Conservation (phyloP, 2,113 vertebrate genomes). For the Urocolius indicus region DNA sequence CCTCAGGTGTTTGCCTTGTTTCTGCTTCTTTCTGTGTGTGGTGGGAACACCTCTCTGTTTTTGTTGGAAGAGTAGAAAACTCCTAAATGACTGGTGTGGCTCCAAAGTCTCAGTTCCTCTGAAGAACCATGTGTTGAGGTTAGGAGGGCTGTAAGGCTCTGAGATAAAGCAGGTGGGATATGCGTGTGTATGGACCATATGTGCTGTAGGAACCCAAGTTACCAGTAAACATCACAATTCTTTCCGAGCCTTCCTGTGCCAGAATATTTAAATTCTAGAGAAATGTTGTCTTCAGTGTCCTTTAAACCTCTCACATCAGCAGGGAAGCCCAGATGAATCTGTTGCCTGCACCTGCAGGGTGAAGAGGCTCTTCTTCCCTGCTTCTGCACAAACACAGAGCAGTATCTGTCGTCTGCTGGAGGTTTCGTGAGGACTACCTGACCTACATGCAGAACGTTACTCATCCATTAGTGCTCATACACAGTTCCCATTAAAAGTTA, state of each 20-base stretch:
- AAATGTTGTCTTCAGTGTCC: neutral
- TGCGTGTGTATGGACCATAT: neutral
- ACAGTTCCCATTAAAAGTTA: neutral
- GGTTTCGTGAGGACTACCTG: neutral
- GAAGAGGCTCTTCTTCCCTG: neutral
- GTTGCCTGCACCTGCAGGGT: too few species aligned
- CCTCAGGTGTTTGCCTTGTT: neutral
- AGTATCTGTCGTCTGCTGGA: fast-evolving
- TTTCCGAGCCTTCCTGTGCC: neutral
- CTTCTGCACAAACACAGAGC: fast-evolving
- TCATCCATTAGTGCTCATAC: neutral
- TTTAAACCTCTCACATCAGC: neutral
- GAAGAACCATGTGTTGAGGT: neutral
- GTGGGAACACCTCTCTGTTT: neutral
- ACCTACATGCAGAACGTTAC: neutral
- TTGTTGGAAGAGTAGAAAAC: neutral
- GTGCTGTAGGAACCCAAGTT: neutral
- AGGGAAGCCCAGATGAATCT: neutral
- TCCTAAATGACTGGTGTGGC: fast-evolving
- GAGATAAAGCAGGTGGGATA: neutral
- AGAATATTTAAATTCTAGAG: neutral
- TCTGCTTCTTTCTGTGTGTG: neutral
- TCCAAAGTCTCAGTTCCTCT: neutral
- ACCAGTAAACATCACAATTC: neutral
- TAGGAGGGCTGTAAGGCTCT: neutral